Evolutionary conservation across 2,888 invertebrate genomes (phyloP).

Genomic region (Callyntrura sp.): DNA sequence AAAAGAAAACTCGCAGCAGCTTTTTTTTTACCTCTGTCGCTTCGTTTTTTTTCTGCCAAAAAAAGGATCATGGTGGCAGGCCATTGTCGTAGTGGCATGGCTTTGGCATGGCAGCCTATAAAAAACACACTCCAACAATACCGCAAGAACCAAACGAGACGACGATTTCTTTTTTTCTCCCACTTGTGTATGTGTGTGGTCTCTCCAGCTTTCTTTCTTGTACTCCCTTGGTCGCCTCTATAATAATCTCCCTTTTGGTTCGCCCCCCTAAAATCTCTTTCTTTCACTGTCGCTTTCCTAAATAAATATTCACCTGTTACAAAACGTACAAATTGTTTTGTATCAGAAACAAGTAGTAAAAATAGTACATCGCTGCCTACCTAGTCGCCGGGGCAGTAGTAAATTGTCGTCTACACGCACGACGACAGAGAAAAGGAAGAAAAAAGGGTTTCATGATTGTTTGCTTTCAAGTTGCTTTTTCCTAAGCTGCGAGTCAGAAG

Average conservation of each 20-base stretch:
- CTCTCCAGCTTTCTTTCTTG: neutral
- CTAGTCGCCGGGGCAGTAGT: neutral
- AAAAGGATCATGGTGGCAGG: constrained; percentile 49
- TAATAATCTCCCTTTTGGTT: too few species aligned
- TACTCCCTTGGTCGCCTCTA: constrained; percentile 45
- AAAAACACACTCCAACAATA: neutral
- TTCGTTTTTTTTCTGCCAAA: too few species aligned
- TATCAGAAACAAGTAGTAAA: neutral
- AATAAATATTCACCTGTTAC: constrained; percentile 82
- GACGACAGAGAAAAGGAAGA: neutral
- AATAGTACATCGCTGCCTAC: neutral
- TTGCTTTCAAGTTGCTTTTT: too few species aligned
- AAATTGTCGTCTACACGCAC: too few species aligned
- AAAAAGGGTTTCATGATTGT: neutral
- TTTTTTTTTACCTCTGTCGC: constrained; percentile 39
- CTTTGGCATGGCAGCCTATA: constrained; percentile 1
- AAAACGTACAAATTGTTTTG: constrained; percentile 77
- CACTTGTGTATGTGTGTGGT: too few species aligned
- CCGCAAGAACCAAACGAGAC: neutral
- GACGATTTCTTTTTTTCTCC: constrained; percentile 47
- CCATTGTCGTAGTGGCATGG: neutral
- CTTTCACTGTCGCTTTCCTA: too few species aligned
- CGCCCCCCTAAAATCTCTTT: too few species aligned
- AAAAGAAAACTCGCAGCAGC: too few species aligned
- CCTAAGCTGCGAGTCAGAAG: too few species aligned